Percentiles rank a stretch among this genome's conserved stretches.
These are phyloP conservation scores for Struthio camelus DNA, from an alignment of 2,113 vertebrate genomes.

Conservation along the genomic window DNA sequence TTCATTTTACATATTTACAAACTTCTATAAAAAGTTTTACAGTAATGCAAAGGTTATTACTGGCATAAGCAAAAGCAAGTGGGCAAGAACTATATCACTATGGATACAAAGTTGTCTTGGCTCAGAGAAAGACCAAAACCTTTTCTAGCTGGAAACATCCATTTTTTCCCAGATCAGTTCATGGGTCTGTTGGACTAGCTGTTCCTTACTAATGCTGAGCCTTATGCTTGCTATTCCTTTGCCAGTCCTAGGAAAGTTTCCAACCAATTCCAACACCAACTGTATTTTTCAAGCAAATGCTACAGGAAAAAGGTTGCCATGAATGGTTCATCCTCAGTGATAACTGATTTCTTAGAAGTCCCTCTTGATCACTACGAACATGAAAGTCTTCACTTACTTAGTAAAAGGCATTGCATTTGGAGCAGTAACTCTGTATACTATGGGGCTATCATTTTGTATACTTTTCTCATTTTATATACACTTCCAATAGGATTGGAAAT, in stretches of 20 bases:
- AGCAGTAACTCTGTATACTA: background rate
- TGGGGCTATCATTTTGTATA: background rate
- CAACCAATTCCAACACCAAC: background rate
- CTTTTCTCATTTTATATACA: background rate
- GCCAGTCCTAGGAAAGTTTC: background rate
- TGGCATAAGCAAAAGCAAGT: constrained; percentile 42
- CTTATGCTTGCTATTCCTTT: background rate
- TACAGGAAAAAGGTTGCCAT: background rate
- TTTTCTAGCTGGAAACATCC: background rate
- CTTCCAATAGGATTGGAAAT: background rate
- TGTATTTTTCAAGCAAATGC: background rate
- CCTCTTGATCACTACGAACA: background rate
- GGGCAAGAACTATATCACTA: background rate
- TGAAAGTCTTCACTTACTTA: background rate
- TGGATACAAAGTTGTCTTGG: background rate
- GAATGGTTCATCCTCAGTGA: background rate
- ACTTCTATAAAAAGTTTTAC: constrained; percentile 66
- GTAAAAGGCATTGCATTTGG: background rate
- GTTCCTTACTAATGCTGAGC: background rate
- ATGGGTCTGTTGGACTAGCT: background rate
- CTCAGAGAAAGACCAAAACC: background rate
- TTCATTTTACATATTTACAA: constrained; percentile 75
- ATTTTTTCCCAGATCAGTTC: background rate
- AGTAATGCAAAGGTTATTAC: constrained; percentile 50
- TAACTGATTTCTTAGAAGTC: background rate